These are phyloP conservation scores for Cochlearius cochlearius DNA, from an alignment of 2,113 vertebrate genomes.

Conservation along the genomic window DNA sequence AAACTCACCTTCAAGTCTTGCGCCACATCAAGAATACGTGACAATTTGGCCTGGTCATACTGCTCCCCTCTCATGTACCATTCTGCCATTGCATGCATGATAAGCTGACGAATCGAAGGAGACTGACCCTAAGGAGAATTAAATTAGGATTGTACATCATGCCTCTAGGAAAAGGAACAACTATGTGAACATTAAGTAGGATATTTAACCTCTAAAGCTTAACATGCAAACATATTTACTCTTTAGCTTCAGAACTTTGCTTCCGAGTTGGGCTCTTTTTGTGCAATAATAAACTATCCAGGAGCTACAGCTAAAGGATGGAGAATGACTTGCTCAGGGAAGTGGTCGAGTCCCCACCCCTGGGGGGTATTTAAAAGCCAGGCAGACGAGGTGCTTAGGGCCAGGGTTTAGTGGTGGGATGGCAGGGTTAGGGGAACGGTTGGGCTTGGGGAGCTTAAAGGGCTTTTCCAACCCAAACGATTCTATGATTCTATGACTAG, in stretches of 20 bases:
- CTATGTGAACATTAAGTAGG: neutral
- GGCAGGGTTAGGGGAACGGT: no score
- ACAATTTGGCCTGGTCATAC: constrained; percentile 97
- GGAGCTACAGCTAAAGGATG: neutral
- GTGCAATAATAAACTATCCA: neutral
- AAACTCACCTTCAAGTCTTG: constrained; percentile 95
- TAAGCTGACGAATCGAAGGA: constrained; percentile 97
- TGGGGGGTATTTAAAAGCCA: no score
- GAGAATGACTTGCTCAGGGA: neutral
- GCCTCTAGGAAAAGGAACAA: neutral
- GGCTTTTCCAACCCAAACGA: no score
- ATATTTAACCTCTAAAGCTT: neutral
- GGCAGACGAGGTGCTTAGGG: no score
- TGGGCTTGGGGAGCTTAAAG: no score
- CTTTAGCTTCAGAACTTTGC: neutral
- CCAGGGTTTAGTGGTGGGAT: no score
- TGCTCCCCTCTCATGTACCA: constrained; percentile 99
- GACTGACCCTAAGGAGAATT: constrained; percentile 88
- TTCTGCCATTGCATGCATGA: constrained; percentile 99
- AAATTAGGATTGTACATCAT: neutral
- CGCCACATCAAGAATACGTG: constrained; percentile 97
- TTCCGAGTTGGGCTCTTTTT: neutral
- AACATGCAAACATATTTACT: neutral
- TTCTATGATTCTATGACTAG: neutral
- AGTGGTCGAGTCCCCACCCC: no score